Conservation (phyloP, 2,888 invertebrate species). For the Ryuthela nishihirai region DNA sequence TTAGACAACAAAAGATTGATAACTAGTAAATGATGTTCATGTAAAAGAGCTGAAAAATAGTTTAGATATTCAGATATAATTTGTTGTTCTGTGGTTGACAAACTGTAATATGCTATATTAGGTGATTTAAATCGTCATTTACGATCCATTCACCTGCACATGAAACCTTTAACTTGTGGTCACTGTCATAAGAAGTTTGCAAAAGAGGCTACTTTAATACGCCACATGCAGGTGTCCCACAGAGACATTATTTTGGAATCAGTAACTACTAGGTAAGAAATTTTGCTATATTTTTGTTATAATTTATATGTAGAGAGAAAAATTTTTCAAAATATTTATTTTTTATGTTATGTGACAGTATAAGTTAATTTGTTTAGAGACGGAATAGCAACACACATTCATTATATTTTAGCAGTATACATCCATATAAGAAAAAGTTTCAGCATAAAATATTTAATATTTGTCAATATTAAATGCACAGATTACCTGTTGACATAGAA, state of each 20-base stretch:
- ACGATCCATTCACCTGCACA: conserved; percentile 44
- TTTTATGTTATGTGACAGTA: no score
- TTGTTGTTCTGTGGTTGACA: background rate
- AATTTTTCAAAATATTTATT: no score
- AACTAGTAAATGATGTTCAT: no score
- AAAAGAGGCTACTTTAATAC: conserved; percentile 46
- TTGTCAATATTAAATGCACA: no score
- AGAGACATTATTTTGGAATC: conserved; percentile 42
- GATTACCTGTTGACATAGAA: no score
- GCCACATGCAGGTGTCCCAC: conserved; percentile 47
- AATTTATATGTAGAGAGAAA: no score
- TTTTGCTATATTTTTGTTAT: no score
- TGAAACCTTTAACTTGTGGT: conserved; percentile 45
- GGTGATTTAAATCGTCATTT: conserved; percentile 48
- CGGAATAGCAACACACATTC: no score
- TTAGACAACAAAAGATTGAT: background rate
- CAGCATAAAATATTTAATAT: no score
- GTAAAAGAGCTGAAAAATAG: background rate
- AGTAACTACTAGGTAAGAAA: background rate
- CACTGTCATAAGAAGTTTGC: conserved; percentile 46
- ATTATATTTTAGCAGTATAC: no score
- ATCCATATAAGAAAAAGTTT: no score
- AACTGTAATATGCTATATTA: conserved; percentile 20
- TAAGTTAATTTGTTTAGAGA: no score
- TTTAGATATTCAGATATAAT: background rate